These are phyloP conservation scores for Arctocebus calabarensis DNA, from an alignment of 2,797 vertebrate species.

Conservation along the genomic window DNA sequence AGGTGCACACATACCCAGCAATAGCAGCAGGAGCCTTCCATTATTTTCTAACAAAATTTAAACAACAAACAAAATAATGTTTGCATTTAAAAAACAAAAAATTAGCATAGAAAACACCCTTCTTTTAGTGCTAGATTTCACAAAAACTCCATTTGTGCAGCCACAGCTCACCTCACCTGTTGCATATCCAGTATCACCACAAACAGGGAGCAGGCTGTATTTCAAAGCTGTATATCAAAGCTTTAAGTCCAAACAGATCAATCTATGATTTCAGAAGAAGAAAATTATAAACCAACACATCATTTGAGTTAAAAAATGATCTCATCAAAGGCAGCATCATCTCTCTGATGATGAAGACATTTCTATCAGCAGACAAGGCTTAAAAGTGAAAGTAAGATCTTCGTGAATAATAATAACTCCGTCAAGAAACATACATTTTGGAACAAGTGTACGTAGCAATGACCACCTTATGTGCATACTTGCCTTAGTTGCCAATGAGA, in stretches of 20 bases:
- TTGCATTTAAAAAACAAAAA: not conserved
- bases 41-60: slow-evolving; percentile 17
- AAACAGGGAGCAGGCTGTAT: not conserved
- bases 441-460: not conserved
- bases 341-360: not conserved
- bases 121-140: not conserved
- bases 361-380: not conserved
- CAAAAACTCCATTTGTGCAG: not conserved
- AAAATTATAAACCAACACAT: not conserved
- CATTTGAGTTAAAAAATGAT: not conserved
- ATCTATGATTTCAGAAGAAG: not conserved
- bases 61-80: not conserved
- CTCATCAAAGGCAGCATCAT: not conserved
- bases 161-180: not conserved
- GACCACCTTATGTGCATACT: not conserved
- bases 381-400: not conserved
- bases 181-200: not conserved
- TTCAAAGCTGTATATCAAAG: not conserved
- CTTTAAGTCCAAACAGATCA: not conserved
- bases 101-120: not conserved
- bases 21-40: not conserved
- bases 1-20: not conserved
- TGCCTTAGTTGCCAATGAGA: not conserved
- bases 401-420: not conserved
- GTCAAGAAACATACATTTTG: not conserved